Conservation (phyloP, 1,140 invertebrate species). For the Lepidurus apus region DNA sequence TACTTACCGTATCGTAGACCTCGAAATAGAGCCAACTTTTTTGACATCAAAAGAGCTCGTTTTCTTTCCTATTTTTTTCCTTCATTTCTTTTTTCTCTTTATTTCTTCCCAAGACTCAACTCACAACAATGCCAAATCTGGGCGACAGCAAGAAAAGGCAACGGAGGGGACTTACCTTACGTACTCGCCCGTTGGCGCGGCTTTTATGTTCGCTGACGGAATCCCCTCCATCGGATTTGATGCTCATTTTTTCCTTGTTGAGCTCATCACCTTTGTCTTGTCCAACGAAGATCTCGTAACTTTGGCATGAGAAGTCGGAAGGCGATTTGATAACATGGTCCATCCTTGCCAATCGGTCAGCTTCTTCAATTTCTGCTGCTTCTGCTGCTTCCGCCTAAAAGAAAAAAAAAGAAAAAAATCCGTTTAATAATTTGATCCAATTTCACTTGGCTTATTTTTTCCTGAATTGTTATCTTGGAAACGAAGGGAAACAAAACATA, state of each 20-base stretch:
- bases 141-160: not conserved
- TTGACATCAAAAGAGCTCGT: no score
- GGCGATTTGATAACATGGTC: constrained; percentile 66
- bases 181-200: constrained; percentile 56
- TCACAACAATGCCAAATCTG: not conserved
- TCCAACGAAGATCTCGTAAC: constrained; percentile 81
- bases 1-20: no score
- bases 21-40: no score
- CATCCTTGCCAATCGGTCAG: constrained; percentile 47
- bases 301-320: constrained; percentile 79
- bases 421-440: not conserved
- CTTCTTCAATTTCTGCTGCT: constrained; percentile 48
- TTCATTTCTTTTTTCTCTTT: not conserved
- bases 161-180: constrained; percentile 66
- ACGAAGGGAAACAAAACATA: constrained; percentile 33
- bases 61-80: no score
- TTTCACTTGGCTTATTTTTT: not conserved
- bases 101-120: not conserved
- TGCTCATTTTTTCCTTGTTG: constrained; percentile 82
- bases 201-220: constrained; percentile 65
- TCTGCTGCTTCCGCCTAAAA: constrained; percentile 53
- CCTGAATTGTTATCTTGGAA: not conserved
- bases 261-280: constrained; percentile 81
- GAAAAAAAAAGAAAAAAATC: no score
- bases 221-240: constrained; percentile 74